Conservation (phyloP, 2,888 invertebrate genomes). For the Idaea biselata region DNA sequence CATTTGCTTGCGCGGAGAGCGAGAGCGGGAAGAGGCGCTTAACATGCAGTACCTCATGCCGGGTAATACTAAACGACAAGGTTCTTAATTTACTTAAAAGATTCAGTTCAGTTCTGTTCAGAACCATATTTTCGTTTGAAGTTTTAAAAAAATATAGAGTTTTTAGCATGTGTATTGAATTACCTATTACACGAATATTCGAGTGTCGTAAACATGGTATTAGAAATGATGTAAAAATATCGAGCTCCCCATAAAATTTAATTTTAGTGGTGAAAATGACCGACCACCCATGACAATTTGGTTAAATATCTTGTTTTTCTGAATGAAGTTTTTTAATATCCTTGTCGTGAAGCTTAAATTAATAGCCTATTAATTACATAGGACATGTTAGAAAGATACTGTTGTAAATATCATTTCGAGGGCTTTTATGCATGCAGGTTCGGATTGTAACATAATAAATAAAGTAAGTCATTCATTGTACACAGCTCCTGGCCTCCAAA, state of each 20-base stretch:
- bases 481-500: neutral
- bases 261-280: too few relatives aligned
- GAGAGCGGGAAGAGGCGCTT: conserved; percentile 96
- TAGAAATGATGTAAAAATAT: too few relatives aligned
- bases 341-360: neutral
- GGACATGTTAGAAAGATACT: conserved; percentile 12
- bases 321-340: neutral
- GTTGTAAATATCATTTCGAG: conserved; percentile 18
- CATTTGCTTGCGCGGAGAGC: conserved; percentile 95
- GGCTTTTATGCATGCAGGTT: conserved; percentile 4
- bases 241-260: too few relatives aligned
- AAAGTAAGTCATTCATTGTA: neutral
- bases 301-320: too few relatives aligned
- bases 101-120: too few relatives aligned
- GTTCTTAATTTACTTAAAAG: neutral
- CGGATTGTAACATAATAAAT: conserved; percentile 6
- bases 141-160: too few relatives aligned
- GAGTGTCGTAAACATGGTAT: too few relatives aligned
- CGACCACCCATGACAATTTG: too few relatives aligned
- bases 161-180: too few relatives aligned
- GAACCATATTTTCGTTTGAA: too few relatives aligned
- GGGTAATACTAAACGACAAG: conserved; percentile 78
- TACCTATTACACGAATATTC: too few relatives aligned
- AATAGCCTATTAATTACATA: conserved; percentile 1
- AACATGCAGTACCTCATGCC: conserved; percentile 99